Base-by-base conservation (phyloP, 2,888 invertebrate species). In the Latheticus oryzae region DNA sequence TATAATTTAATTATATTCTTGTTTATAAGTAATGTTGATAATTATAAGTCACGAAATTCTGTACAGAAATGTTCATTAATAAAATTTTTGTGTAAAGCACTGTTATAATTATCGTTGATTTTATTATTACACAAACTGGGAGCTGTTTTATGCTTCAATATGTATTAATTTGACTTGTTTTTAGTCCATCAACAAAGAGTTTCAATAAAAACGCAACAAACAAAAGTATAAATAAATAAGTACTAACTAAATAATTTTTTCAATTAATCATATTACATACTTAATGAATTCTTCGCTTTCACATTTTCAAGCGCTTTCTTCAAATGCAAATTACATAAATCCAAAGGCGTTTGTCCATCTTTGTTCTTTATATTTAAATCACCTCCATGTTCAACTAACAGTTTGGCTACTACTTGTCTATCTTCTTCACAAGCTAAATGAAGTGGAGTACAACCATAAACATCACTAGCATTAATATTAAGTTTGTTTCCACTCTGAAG, bases 391-490 rank as follows among this genome's bases (percentile, higher is more conserved):
- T 83, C 79, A 0, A 88, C 83, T 54, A 93, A 78, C 65, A 89
- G 75, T 67, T 84, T 80, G 3, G 89, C 87, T 63, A 84, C 87
- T 55, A 87, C 84, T 63, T 84, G 82, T 62, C 90, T 82, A 65
- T 88, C 86, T 77, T 93, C 93, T 76, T 93, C 92, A 78, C 91
- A 92, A 1, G 91, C 89, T 60, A 91, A 81, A 78, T 93, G 92
- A 84, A 94, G 77, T 28, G 93, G 84, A 11, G 91, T 88, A 72
- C 89, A 90, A 16, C 91, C 91, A 68, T 87, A 87, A 23, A 79
- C 79, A 77, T 94, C 93, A 67, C 79, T 80, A 13, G 80, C 69
- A 76, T 92, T 81, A 9, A 88, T 76, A 63, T 82, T 78, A 8
- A 82, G 63, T 7, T 81, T 75, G 17, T 82, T 78, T 52, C 83